Conservation (phyloP, 2,113 vertebrate genomes). For the Eulemur macaco region DNA sequence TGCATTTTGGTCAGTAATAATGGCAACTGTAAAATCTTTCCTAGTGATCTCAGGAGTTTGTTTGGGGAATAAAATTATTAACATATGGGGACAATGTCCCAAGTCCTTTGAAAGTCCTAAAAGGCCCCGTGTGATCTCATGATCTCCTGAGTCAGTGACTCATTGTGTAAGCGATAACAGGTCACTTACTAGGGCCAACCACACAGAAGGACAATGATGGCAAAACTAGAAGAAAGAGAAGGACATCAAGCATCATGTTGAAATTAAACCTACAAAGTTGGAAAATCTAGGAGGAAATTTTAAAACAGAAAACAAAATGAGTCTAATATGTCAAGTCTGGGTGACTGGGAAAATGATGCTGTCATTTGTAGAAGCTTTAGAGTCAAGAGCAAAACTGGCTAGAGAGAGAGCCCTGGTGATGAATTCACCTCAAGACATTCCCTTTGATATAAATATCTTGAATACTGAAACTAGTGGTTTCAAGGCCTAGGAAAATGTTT, state of each 20-base stretch:
- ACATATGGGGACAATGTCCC: background rate
- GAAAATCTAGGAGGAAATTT: background rate
- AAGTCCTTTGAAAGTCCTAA: background rate
- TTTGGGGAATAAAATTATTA: background rate
- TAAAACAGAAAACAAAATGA: background rate
- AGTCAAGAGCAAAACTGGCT: background rate
- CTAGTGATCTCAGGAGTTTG: background rate
- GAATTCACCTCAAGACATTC: background rate
- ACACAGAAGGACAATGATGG: background rate
- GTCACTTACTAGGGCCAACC: background rate
- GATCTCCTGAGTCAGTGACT: background rate
- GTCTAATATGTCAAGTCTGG: background rate
- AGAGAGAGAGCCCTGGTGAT: background rate
- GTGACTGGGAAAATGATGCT: background rate
- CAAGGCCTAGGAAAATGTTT: background rate
- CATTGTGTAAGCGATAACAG: fast-evolving
- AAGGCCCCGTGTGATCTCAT: background rate
- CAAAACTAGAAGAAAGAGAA: background rate
- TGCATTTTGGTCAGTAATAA: background rate
- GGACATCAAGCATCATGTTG: background rate
- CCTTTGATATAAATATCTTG: background rate
- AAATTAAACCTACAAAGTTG: background rate
- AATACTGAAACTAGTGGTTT: slow-evolving; percentile 18
- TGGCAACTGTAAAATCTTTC: background rate
- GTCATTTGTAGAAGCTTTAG: background rate